phyloP scores from a whole-genome alignment of 2,113 vertebrate species.

The Plecotus auritus region DNA sequence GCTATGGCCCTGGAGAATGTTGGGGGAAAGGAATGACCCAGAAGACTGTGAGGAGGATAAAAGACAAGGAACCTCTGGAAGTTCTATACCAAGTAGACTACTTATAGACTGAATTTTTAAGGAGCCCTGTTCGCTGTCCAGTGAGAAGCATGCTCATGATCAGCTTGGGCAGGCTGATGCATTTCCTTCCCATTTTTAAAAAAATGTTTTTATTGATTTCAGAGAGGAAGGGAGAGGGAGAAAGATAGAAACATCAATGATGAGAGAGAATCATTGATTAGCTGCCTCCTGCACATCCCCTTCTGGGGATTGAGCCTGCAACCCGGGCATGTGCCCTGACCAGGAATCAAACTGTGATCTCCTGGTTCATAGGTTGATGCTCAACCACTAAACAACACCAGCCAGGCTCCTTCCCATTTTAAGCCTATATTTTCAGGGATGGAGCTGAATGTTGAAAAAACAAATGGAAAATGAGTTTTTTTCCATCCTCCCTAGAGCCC shows the following conservation, averaged over 20 bases:
- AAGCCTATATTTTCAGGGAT: not conserved
- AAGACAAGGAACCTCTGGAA: not conserved
- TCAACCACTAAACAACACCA: too few species aligned
- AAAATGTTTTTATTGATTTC: too few species aligned
- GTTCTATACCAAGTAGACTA: not conserved
- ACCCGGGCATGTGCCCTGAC: too few species aligned
- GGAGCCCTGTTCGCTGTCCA: fast-evolving
- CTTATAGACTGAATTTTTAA: not conserved
- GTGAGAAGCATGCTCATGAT: not conserved
- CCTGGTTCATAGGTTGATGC: too few species aligned
- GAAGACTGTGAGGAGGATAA: not conserved
- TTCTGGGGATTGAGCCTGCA: too few species aligned
- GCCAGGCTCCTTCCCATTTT: not conserved
- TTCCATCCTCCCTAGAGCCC: not conserved
- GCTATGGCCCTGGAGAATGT: not conserved
- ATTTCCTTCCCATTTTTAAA: not conserved
- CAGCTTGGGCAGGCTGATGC: not conserved
- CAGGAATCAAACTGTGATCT: too few species aligned
- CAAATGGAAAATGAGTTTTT: not conserved
- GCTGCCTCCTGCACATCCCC: too few species aligned
- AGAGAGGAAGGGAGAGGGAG: too few species aligned
- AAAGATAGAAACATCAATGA: too few species aligned
- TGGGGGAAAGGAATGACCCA: not conserved
- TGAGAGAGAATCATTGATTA: too few species aligned
- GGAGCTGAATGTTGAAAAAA: not conserved